phyloP scores from a whole-genome alignment of 2,888 invertebrate genomes.

The Spodoptera picta region DNA sequence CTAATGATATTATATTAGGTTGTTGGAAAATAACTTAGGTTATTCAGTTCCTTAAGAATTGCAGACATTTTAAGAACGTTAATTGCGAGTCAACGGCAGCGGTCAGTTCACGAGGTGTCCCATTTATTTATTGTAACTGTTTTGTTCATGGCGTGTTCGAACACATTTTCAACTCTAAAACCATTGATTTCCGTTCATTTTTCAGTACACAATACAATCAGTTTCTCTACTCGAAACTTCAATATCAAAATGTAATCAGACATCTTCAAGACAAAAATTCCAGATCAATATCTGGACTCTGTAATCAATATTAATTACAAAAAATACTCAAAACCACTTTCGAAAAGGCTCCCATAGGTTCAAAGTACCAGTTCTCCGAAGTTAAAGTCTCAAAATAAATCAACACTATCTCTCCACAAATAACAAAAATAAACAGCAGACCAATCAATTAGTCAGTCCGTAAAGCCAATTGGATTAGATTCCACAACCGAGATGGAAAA shows the following conservation, averaged over 20 bases:
- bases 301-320: too few species aligned
- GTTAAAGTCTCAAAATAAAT: constrained; percentile 57
- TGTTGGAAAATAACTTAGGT: constrained; percentile 5
- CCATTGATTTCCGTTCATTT: too few species aligned
- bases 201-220: too few species aligned
- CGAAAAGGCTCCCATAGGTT: constrained; percentile 6
- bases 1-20: background rate
- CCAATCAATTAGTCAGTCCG: constrained; percentile 82
- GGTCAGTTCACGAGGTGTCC: constrained; percentile 15
- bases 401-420: constrained; percentile 58
- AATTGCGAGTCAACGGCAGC: constrained; percentile 43
- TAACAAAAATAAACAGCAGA: constrained; percentile 72
- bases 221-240: too few species aligned
- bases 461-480: constrained; percentile 76
- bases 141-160: constrained; percentile 18
- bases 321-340: background rate
- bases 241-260: too few species aligned
- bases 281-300: too few species aligned
- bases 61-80: constrained; percentile 61
- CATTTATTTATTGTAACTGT: constrained; percentile 23
- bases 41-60: constrained; percentile 22
- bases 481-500: constrained; percentile 65
- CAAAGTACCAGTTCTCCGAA: constrained; percentile 27
- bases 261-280: too few species aligned
- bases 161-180: too few species aligned